Conservation (phyloP, 2,113 vertebrate genomes). For the Leptocoma aspasia region DNA sequence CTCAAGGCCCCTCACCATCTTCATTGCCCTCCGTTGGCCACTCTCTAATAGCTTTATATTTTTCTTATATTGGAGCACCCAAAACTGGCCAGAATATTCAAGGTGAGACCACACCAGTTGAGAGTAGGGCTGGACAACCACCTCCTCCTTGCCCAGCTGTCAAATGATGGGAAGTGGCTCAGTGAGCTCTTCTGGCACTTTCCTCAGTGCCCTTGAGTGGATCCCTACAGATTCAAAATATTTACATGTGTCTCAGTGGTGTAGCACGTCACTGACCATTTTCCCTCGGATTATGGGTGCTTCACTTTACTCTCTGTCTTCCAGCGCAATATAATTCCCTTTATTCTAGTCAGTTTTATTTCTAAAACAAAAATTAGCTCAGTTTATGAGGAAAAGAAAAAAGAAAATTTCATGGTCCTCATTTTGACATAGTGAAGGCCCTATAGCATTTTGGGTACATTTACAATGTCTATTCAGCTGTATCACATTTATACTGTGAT, state of each 20-base stretch:
- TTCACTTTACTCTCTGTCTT: neutral
- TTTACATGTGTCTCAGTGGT: neutral
- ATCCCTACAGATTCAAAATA: neutral
- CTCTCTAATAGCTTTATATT: neutral
- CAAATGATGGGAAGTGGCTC: neutral
- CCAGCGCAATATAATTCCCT: neutral
- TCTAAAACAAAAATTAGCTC: constrained; percentile 19
- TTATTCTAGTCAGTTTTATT: neutral
- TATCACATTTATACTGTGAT: constrained; percentile 43
- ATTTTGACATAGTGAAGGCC: constrained; percentile 18
- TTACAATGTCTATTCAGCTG: constrained; percentile 32
- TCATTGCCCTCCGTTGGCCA: rapidly evolving
- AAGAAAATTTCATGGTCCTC: neutral
- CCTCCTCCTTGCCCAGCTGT: rapidly evolving
- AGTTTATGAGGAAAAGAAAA: constrained; percentile 24
- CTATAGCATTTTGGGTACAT: constrained; percentile 8
- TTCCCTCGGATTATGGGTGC: neutral
- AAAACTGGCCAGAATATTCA: neutral
- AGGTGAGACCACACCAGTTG: neutral
- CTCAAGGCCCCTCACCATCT: neutral
- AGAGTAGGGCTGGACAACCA: neutral
- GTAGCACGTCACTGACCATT: neutral
- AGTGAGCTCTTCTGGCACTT: neutral
- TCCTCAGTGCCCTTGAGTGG: neutral
- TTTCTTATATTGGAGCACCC: neutral